Evolutionary conservation across 2,113 vertebrate species (phyloP), one percentile per base, ranked within the genome.

Genomic region (Saccopteryx leptura): DNA sequence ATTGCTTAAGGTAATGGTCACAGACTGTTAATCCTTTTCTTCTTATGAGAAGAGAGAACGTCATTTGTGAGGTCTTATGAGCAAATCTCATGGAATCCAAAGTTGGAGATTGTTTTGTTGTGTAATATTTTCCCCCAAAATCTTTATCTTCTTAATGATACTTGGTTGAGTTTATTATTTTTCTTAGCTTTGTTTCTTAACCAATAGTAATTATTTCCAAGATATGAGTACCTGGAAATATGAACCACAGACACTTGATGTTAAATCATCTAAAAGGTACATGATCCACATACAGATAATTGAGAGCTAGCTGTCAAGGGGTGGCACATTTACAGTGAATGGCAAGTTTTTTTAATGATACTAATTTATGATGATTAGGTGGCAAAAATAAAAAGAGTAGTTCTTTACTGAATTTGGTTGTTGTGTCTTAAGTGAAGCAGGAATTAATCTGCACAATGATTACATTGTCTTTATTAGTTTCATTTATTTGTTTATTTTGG

Each of bases 151-250:
- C 48, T 58, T 93, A 81, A 84, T 92, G 90, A 76, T 15, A 39
- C 56, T 80, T 87, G 63, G 5, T 28, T 81, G 19, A 72, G 5
- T 68, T 15, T 90, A 56, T 86, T 93, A 76, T 90, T 94, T 86
- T 48, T 65, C 26, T 90, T 72, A 69, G 17, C 18, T 84, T 92
- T 66, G 17, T 85, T 93, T 52, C 46, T 54, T 54, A 19, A 58
- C 11, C 48, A 24, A 68, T 33, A 87, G 15, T n/a, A 96, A 84
- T 95, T 90, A 71, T 76, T 94, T 94, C 80, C 60, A 92, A 84
- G 56, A 92, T 95, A 94, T 58, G 71, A 76, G 61, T 26, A 91
- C n/a, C 79, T 89, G 74, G 84, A 94, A 90, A 39, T 39, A 39
- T 39, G 39, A 39, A 71, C 17, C 11, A 95, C 11, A 91, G 60